Base-by-base conservation (phyloP, 2,888 invertebrate species). In the Thumatha senex region DNA sequence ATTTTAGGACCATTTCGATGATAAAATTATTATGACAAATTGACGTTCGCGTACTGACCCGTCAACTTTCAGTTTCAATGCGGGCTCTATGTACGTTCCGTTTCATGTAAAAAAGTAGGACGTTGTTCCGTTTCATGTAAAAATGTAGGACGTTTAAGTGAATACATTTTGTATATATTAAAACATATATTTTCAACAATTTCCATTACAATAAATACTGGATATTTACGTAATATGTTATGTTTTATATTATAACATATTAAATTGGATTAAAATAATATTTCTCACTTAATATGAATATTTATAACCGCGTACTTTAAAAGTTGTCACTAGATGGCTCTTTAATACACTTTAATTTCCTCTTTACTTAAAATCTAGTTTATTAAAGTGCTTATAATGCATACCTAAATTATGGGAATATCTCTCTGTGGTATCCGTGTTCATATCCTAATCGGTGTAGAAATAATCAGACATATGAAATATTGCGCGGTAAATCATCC, bases 271-370 rank as follows among this genome's bases (percentile, higher is more conserved):
- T 34, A 3, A 13, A 9, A 29, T 29, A 38, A 14, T 10, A 30
- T 7, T n/a, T 40, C 34, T 35, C 0, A 13, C 35, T 13, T 13
- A 5, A 11, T 36, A 0, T 14, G 5, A 40, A 8, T 11, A 4
- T 0, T 13, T 13, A 34, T 33, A 7, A n/a, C 0, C 10, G 3
- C n/a, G 1, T 13, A 10, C n/a, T 14, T 4, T 0, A 2, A 11
- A 5, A 11, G 15, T 2, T 8, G n/a, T 14, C 7, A 40, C 45
- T 18, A 64, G 66, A 67, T 67, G 65, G 56, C 66, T 50, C 30
- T 53, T 38, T 13, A 7, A 12, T 33, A 10, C 54, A 43, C 12
- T 24, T 24, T 24, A 5, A 4, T 4, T 2, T 24, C 2, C 3
- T 24, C 2, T 4, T 2, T 24, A 24, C 2, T 24, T 24, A 24